Percentiles rank a stretch among this genome's conserved stretches.
phyloP scores from a whole-genome alignment of 2,888 invertebrate genomes.

The Salticus scenicus region DNA sequence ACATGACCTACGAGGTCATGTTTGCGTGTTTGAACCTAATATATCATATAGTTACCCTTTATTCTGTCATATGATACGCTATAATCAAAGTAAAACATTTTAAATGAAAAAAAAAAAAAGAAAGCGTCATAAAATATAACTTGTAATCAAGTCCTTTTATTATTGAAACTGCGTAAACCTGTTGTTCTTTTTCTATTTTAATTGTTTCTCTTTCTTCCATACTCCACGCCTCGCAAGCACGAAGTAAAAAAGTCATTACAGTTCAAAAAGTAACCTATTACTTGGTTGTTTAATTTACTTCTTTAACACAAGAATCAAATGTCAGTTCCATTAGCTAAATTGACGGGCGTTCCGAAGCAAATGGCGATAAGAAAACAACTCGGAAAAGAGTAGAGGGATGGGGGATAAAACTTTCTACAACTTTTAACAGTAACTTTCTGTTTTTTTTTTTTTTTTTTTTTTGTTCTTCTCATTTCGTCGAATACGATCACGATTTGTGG shows the following conservation, averaged over 20 bases:
- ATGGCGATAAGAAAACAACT: not conserved
- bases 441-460: not conserved
- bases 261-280: not conserved
- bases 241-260: not conserved
- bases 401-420: not conserved
- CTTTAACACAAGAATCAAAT: not conserved
- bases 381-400: not conserved
- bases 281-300: not conserved
- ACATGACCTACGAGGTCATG: too few species aligned
- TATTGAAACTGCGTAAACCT: not conserved
- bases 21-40: too few species aligned
- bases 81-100: too few species aligned
- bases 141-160: not conserved
- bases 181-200: not conserved
- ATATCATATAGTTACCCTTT: too few species aligned
- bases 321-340: slow-evolving; percentile 6
- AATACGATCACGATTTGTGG: too few species aligned
- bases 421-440: not conserved
- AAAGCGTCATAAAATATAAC: too few species aligned
- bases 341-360: not conserved
- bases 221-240: not conserved
- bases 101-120: too few species aligned
- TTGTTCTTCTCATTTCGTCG: too few species aligned
- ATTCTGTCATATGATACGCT: too few species aligned
- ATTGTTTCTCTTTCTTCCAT: not conserved